A percentile compares a stretch with the other conserved stretches of the same genome.
Evolutionary conservation across 2,113 vertebrate genomes (phyloP).

Genomic region (Xenopus tropicalis): DNA sequence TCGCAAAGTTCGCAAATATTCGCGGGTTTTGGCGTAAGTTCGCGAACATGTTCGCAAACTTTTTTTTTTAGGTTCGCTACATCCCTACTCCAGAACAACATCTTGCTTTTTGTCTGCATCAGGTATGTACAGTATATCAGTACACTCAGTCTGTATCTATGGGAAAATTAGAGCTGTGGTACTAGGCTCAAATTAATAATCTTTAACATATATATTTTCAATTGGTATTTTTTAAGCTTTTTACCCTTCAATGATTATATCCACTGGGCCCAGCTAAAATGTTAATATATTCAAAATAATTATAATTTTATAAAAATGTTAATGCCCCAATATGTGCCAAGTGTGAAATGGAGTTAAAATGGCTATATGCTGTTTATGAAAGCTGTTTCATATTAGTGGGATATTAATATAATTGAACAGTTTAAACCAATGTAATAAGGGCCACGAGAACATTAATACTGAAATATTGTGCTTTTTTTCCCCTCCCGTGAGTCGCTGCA

Average conservation of each 20-base stretch:
- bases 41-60: too few species aligned
- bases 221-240: conserved; percentile 15
- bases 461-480: conserved; percentile 62
- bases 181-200: too few species aligned
- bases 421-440: conserved; percentile 82
- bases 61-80: too few species aligned
- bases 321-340: conserved; percentile 37
- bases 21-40: too few species aligned
- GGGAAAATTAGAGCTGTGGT: too few species aligned
- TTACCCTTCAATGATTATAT: conserved; percentile 42
- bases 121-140: too few species aligned
- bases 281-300: conserved; percentile 43
- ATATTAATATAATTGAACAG: conserved; percentile 66
- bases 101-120: too few species aligned
- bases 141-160: too few species aligned
- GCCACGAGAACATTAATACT: conserved; percentile 71
- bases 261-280: conserved; percentile 33
- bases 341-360: conserved; percentile 45
- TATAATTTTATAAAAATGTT: conserved; percentile 40
- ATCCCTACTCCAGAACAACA: too few species aligned
- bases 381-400: conserved; percentile 58
- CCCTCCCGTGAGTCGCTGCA: conserved; percentile 77
- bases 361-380: conserved; percentile 56
- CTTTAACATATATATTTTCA: background rate
- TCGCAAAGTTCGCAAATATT: too few species aligned